These are phyloP conservation scores for Balanococcus diminutus DNA, from an alignment of 2,888 invertebrate species.

Conservation along the genomic window DNA sequence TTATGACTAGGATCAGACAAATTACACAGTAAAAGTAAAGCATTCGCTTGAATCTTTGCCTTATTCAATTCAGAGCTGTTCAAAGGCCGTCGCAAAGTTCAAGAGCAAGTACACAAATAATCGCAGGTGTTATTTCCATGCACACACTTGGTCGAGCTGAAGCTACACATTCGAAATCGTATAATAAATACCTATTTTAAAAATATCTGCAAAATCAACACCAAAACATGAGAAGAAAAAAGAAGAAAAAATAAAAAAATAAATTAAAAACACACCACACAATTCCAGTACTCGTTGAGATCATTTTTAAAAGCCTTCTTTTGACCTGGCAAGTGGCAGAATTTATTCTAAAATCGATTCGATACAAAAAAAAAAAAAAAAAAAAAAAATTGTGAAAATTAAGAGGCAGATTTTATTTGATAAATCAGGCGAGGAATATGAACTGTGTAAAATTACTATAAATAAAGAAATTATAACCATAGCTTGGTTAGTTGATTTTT, in stretches of 20 bases:
- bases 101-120: neutral
- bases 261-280: neutral
- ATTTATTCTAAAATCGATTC: too few species aligned
- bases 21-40: slow-evolving; percentile 15
- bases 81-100: neutral
- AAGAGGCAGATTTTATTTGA: too few species aligned
- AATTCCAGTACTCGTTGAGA: neutral
- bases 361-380: too few species aligned
- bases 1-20: slow-evolving; percentile 52
- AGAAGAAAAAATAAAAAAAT: neutral
- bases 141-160: neutral
- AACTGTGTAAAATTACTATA: neutral
- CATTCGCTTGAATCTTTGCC: neutral
- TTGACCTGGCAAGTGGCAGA: too few species aligned
- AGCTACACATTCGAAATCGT: neutral
- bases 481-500: neutral
- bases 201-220: neutral
- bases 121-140: neutral
- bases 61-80: neutral
- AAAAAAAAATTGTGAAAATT: too few species aligned
- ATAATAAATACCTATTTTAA: neutral
- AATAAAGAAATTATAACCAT: neutral
- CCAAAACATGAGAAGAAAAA: neutral
- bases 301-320: too few species aligned
- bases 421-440: too few species aligned